Percentiles rank a stretch among this genome's conserved stretches.
phyloP scores from a whole-genome alignment of 2,797 vertebrate species.

The Leuciscus waleckii region DNA sequence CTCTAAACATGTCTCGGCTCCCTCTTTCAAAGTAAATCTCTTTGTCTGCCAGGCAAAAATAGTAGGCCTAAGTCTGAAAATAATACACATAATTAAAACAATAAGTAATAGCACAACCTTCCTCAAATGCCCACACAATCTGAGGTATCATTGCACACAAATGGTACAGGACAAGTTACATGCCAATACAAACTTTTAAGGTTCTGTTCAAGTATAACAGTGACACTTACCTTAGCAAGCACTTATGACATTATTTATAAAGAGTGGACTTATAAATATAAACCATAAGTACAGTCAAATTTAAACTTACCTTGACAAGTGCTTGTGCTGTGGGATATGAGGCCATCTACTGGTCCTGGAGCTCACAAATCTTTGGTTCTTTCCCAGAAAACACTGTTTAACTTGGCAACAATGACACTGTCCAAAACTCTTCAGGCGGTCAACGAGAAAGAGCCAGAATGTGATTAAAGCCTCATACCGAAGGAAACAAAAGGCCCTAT shows the following conservation, averaged over 20 bases:
- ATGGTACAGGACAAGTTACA: neutral
- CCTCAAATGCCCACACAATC: neutral
- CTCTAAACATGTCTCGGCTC: neutral
- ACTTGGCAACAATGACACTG: conserved; percentile 37
- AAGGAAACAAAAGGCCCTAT: conserved; percentile 33
- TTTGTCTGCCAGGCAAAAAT: neutral
- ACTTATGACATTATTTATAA: neutral
- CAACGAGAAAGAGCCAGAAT: neutral
- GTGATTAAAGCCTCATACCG: conserved; percentile 17
- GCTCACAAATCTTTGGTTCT: neutral
- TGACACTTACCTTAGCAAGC: neutral
- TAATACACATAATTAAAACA: neutral
- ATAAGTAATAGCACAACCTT: neutral
- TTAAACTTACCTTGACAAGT: neutral
- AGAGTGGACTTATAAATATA: neutral
- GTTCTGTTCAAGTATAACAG: neutral
- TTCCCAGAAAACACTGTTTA: conserved; percentile 25
- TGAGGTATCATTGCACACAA: neutral
- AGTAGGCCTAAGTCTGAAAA: neutral
- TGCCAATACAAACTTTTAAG: neutral
- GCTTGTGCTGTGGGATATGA: conserved; percentile 26
- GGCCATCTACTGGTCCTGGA: conserved; percentile 53
- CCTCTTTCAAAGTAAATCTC: neutral
- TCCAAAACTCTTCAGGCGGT: conserved; percentile 37
- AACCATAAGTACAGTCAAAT: neutral